Evolutionary conservation across 92 coral and sea anemone genomes (phyloP).

Genomic region (Palythoa grandiflora): DNA sequence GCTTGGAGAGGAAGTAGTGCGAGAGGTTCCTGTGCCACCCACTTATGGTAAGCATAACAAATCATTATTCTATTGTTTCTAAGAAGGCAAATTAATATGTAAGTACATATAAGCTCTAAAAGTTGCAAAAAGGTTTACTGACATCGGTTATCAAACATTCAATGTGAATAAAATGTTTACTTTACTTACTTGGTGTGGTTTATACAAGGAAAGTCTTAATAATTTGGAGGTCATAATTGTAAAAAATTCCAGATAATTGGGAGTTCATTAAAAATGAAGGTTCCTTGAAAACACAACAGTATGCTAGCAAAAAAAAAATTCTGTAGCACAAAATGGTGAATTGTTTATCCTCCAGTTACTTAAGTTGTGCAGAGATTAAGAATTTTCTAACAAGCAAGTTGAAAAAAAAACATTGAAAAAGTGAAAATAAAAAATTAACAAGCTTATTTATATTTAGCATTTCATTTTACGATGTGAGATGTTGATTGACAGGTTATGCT

Average conservation of each 20-base stretch:
- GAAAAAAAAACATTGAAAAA: conserved; percentile 7
- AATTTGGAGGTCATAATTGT: neutral
- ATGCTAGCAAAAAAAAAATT: conserved; percentile 1
- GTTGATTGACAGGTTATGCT: neutral
- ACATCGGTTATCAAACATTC: conserved; percentile 5
- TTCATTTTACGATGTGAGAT: neutral
- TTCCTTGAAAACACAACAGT: conserved; percentile 2
- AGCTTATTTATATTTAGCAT: conserved; percentile 4
- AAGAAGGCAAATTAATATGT: neutral
- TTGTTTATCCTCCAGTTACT: neutral
- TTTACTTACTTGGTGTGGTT: conserved; percentile 3
- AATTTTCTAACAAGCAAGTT: neutral
- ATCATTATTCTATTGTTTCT: neutral
- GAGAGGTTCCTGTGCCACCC: conserved; percentile 22
- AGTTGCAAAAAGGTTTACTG: neutral
- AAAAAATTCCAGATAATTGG: conserved; percentile 1
- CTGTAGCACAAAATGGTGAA: conserved; percentile 6
- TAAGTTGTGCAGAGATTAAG: conserved; percentile 9
- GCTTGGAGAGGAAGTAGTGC: conserved; percentile 15
- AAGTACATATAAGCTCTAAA: neutral
- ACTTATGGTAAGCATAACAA: conserved; percentile 8
- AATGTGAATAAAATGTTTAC: conserved; percentile 11
- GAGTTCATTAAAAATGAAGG: neutral
- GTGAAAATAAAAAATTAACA: neutral
- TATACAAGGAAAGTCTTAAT: conserved; percentile 15